These are phyloP conservation scores for Muricea muricata DNA, from an alignment of 92 coral and sea anemone genomes.

Conservation along the genomic window DNA sequence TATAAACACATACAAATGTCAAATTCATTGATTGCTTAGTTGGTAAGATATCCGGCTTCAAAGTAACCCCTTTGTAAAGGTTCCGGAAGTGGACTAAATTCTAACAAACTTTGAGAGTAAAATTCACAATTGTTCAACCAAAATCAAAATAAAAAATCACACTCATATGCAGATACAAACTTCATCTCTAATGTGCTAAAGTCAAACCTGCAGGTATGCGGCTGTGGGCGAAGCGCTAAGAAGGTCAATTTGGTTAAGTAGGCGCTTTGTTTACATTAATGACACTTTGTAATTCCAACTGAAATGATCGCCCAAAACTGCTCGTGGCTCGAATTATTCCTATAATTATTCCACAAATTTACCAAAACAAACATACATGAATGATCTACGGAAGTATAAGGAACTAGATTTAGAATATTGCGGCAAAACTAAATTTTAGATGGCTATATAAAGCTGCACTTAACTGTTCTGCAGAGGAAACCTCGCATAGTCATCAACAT, in stretches of 20 bases:
- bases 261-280: constrained; percentile 19
- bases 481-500: not conserved
- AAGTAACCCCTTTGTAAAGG: constrained; percentile 39
- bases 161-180: constrained; percentile 11
- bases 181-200: constrained; percentile 18
- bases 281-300: constrained; percentile 6
- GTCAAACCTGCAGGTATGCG: constrained; percentile 49
- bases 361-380: not conserved
- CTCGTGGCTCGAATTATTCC: constrained; percentile 9
- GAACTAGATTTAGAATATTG: not conserved
- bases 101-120: constrained; percentile 14
- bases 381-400: not conserved
- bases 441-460: not conserved
- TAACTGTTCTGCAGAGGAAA: constrained; percentile 2
- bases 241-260: constrained; percentile 37
- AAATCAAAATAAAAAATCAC: constrained; percentile 25
- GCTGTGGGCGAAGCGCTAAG: constrained; percentile 29
- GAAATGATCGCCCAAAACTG: constrained; percentile 1
- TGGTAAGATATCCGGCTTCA: constrained; percentile 25
- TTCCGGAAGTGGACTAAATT: constrained; percentile 28
- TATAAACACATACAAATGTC: not conserved
- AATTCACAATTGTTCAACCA: constrained; percentile 30
- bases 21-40: constrained; percentile 19
- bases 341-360: constrained; percentile 11
- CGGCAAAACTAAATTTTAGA: not conserved